A percentile compares a stretch with the other conserved stretches of the same genome.
phyloP scores from a whole-genome alignment of 2,888 invertebrate genomes.

The Disparrhopalites patrizii region DNA sequence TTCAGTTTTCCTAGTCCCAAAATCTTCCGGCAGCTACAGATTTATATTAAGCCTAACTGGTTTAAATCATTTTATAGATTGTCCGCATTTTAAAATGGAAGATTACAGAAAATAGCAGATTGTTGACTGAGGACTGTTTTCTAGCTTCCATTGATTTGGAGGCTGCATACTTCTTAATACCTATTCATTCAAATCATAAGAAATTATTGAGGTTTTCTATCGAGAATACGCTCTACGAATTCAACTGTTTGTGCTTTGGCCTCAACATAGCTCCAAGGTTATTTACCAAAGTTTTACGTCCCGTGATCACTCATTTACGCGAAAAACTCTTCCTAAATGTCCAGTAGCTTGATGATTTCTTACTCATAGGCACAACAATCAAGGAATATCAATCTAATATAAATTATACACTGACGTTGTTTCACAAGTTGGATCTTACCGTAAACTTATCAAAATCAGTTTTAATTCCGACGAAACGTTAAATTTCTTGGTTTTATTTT shows the following conservation, averaged over 20 bases:
- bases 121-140: not conserved
- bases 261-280: not conserved
- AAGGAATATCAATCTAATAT: not conserved
- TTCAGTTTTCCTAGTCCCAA: conserved; percentile 8
- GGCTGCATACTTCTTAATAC: conserved; percentile 15
- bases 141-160: conserved; percentile 12
- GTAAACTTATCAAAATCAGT: conserved; percentile 8
- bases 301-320: not conserved
- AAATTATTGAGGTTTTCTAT: conserved; percentile 14
- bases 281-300: conserved; percentile 20
- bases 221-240: not conserved
- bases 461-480: not conserved
- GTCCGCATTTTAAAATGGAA: conserved; percentile 20
- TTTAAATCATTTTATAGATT: conserved; percentile 1
- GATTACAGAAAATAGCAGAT: conserved; percentile 8
- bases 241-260: conserved; percentile 17
- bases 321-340: too few relatives aligned
- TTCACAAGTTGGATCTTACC: not conserved
- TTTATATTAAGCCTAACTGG: conserved; percentile 10
- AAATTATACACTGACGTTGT: not conserved
- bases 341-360: conserved; percentile 18
- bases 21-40: conserved; percentile 8
- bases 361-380: not conserved
- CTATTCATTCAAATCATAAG: not conserved
- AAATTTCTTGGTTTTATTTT: conserved; percentile 16